A percentile compares a stretch with the other conserved stretches of the same genome.
Evolutionary conservation across 1,140 invertebrate species (phyloP).

Genomic region (Drosophila persimilis): DNA sequence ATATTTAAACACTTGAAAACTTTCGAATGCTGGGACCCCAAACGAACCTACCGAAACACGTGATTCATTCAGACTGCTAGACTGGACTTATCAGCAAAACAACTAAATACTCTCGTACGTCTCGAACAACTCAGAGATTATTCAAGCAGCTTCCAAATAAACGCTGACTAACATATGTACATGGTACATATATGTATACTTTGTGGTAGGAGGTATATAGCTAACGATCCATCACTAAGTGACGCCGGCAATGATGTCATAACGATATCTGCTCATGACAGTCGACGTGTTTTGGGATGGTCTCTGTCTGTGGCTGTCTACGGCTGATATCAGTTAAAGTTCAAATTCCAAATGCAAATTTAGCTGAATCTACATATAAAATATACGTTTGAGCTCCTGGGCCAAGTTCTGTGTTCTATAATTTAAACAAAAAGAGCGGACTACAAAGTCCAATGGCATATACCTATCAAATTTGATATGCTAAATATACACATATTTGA

Average conservation of each 20-base stretch:
- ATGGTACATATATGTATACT: slow-evolving; percentile 12
- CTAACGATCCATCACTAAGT: slow-evolving; percentile 52
- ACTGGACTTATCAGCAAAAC: slow-evolving; percentile 33
- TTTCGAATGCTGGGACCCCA: neutral
- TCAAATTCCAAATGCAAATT: slow-evolving; percentile 61
- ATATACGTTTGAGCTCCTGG: neutral
- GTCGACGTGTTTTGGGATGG: slow-evolving; percentile 17
- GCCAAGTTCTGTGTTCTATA: neutral
- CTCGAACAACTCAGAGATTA: slow-evolving; percentile 14
- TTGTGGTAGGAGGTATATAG: slow-evolving; percentile 6
- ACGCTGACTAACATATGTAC: slow-evolving; percentile 16
- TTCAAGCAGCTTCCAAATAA: neutral
- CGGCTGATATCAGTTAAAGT: slow-evolving; percentile 47
- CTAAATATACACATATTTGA: neutral
- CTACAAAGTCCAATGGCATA: slow-evolving; percentile 20
- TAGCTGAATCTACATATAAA: slow-evolving; percentile 12
- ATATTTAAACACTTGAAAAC: slow-evolving; percentile 11
- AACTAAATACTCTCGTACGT: neutral
- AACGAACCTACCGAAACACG: slow-evolving; percentile 11
- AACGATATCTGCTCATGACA: slow-evolving; percentile 25
- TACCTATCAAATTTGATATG: neutral
- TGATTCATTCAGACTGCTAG: slow-evolving; percentile 31
- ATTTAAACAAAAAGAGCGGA: neutral
- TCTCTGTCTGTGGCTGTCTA: slow-evolving; percentile 1
- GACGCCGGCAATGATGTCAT: slow-evolving; percentile 58